phyloP scores from a whole-genome alignment of 2,888 invertebrate species.

The Drosophila paracracens region DNA sequence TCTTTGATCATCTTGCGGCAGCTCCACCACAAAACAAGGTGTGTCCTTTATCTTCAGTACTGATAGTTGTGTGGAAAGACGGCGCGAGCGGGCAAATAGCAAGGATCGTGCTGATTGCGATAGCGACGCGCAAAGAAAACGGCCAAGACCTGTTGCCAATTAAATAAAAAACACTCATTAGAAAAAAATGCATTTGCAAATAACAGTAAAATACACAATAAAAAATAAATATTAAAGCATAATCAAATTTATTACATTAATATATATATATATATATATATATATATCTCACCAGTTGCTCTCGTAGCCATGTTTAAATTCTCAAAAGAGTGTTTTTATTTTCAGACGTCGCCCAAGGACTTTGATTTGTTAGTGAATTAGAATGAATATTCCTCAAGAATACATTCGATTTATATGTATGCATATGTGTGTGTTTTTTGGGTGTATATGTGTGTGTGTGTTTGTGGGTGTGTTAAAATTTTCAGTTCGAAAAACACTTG shows the following conservation, averaged over 20 bases:
- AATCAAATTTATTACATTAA: constrained; percentile 16
- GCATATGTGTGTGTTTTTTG: constrained; percentile 5
- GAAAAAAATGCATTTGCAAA: neutral
- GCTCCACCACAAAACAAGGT: neutral
- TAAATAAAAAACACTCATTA: neutral
- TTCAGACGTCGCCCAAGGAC: constrained; percentile 21
- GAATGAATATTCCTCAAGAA: constrained; percentile 3
- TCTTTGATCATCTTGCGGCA: constrained; percentile 40
- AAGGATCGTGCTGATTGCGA: constrained; percentile 92
- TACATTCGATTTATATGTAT: neutral
- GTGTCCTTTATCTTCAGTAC: constrained; percentile 65
- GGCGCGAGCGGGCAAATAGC: constrained; percentile 90
- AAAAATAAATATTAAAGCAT: neutral
- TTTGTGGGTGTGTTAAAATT: constrained; percentile 23
- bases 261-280: neutral
- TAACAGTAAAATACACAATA: neutral
- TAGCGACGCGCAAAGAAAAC: constrained; percentile 92
- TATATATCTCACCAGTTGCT: constrained; percentile 59
- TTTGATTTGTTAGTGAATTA: constrained; percentile 16
- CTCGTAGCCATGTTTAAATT: constrained; percentile 47
- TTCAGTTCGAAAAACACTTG: constrained; percentile 67
- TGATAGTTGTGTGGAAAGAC: constrained; percentile 87
- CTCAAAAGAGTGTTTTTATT: constrained; percentile 15
- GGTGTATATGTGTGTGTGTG: constrained; percentile 28
- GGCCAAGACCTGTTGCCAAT: constrained; percentile 90